A percentile compares a stretch with the other conserved stretches of the same genome.
phyloP scores from a whole-genome alignment of 2,113 vertebrate genomes.

The Plectropomus leopardus region DNA sequence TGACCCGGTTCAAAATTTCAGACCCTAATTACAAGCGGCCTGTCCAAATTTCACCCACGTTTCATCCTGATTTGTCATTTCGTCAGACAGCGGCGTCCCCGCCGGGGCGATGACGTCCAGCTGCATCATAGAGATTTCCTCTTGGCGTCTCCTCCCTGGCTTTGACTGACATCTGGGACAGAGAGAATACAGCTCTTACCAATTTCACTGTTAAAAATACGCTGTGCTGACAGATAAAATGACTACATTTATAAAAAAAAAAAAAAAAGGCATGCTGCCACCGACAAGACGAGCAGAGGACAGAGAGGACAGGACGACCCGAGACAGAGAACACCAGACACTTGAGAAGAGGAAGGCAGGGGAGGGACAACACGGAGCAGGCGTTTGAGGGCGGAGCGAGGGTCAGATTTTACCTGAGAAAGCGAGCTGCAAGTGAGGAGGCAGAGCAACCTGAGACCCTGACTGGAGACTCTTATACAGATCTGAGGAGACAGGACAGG shows the following conservation, averaged over 20 bases:
- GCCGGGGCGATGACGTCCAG: constrained; percentile 7
- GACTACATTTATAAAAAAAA: no score
- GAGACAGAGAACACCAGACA: constrained; percentile 51
- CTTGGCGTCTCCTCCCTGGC: constrained; percentile 83
- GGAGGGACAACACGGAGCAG: constrained; percentile 30
- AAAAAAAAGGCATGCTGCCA: constrained; percentile 57
- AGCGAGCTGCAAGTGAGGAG: constrained; percentile 96
- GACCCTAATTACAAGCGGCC: constrained; percentile 21
- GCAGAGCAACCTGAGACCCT: constrained; percentile 94
- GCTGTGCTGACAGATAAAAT: constrained; percentile 17
- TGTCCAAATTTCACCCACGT: neutral
- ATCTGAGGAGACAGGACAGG: constrained; percentile 89
- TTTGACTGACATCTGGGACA: constrained; percentile 84
- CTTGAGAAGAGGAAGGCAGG: neutral
- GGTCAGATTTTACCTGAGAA: constrained; percentile 92
- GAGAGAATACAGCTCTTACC: constrained; percentile 29
- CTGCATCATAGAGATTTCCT: constrained; percentile 84
- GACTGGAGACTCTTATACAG: constrained; percentile 99
- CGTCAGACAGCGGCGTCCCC: neutral
- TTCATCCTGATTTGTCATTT: constrained; percentile 18
- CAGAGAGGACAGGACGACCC: constrained; percentile 30
- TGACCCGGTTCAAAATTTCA: constrained; percentile 37
- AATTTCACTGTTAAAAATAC: no score
- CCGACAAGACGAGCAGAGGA: constrained; percentile 61
- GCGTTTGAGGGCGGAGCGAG: constrained; percentile 32